Evolutionary conservation across 1,140 invertebrate genomes (phyloP).

Genomic region (Zaprionus ghesquierei): DNA sequence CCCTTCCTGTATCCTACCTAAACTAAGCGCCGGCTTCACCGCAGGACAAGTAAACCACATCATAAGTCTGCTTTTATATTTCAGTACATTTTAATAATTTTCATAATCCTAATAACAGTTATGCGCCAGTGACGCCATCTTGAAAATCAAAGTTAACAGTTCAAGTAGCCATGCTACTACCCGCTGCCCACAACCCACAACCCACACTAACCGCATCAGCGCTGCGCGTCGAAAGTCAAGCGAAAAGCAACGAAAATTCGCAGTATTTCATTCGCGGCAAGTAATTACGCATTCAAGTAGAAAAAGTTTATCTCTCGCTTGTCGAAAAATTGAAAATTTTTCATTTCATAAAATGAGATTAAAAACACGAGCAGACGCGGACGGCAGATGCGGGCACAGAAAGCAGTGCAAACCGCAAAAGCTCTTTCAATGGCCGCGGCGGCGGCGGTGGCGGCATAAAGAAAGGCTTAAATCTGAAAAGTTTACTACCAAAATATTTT

Average conservation of each 20-base stretch:
- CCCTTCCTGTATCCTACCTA: neutral
- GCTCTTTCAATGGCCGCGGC: constrained; percentile 42
- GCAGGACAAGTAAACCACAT: constrained; percentile 53
- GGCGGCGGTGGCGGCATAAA: too few relatives aligned
- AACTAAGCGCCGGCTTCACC: neutral
- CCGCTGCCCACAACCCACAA: neutral
- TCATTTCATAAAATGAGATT: constrained; percentile 81
- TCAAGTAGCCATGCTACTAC: constrained; percentile 46
- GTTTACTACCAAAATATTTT: constrained; percentile 76
- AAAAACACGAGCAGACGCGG: constrained; percentile 53
- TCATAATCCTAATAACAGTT: constrained; percentile 72
- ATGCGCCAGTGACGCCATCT: constrained; percentile 61
- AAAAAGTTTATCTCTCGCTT: constrained; percentile 77
- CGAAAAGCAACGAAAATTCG: constrained; percentile 44
- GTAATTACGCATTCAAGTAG: constrained; percentile 81
- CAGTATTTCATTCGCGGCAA: constrained; percentile 58
- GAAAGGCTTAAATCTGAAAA: constrained; percentile 76
- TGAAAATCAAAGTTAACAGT: constrained; percentile 70
- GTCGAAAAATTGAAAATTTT: constrained; percentile 79
- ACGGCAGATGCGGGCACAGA: neutral
- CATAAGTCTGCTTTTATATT: constrained; percentile 57
- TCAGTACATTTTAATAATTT: constrained; percentile 64
- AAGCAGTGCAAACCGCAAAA: constrained; percentile 66
- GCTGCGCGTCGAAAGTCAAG: constrained; percentile 57
- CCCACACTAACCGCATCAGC: constrained; percentile 14